These are phyloP conservation scores for Philopotamus ludificatus DNA, from an alignment of 1,140 invertebrate genomes.

Conservation along the genomic window DNA sequence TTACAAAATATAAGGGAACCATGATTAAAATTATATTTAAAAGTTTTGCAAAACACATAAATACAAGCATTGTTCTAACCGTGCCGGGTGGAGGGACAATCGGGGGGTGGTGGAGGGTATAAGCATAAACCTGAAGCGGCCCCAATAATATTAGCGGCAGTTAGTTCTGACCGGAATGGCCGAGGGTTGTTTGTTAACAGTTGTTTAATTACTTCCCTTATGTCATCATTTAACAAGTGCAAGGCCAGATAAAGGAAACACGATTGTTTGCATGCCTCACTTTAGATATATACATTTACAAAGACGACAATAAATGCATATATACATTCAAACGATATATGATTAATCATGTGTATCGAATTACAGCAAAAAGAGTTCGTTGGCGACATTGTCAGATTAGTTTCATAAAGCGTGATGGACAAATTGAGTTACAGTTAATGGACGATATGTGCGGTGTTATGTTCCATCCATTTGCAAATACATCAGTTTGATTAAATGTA, in stretches of 20 bases:
- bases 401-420: too few relatives aligned
- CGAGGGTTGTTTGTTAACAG: slow-evolving; percentile 35
- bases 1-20: background rate
- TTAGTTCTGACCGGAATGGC: slow-evolving; percentile 26
- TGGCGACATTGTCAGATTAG: too few relatives aligned
- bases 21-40: background rate
- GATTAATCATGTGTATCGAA: too few relatives aligned
- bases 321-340: too few relatives aligned
- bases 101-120: slow-evolving; percentile 5
- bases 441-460: too few relatives aligned
- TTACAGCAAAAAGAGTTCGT: too few relatives aligned
- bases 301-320: too few relatives aligned
- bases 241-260: slow-evolving; percentile 15
- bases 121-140: slow-evolving; percentile 4
- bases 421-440: too few relatives aligned
- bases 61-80: background rate
- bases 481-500: too few relatives aligned
- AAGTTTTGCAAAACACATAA: background rate
- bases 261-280: background rate
- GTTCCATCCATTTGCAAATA: too few relatives aligned
- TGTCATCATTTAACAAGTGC: slow-evolving; percentile 34
- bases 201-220: slow-evolving; percentile 40
- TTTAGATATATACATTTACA: slow-evolving; percentile 2
- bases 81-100: background rate
- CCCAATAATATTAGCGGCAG: slow-evolving; percentile 36